Conservation (phyloP, 1,140 invertebrate genomes). For the Sycobia sp. region DNA sequence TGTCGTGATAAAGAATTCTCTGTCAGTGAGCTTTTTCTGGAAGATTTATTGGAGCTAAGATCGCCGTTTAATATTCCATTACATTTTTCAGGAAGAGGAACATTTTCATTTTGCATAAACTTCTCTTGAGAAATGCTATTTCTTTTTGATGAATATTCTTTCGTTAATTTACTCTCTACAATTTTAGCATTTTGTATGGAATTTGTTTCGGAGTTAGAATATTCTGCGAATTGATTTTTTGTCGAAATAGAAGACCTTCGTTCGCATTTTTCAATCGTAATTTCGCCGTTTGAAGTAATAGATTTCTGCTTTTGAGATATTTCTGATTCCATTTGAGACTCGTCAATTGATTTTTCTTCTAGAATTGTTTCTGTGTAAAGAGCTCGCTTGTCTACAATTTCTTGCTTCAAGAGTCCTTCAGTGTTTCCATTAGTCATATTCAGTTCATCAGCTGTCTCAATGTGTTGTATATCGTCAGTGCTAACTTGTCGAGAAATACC, state of each 20-base stretch:
- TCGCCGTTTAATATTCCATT: slow-evolving; percentile 34
- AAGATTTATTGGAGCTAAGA: slow-evolving; percentile 34
- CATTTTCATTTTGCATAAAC: background rate
- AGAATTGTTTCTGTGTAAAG: slow-evolving; percentile 52
- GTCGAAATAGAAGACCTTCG: background rate
- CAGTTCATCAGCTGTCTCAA: slow-evolving; percentile 43
- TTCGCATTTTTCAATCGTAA: slow-evolving; percentile 3
- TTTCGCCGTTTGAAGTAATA: background rate
- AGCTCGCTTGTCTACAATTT: slow-evolving; percentile 15
- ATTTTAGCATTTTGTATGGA: background rate
- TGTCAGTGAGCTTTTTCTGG: slow-evolving; percentile 38
- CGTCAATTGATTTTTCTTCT: slow-evolving; percentile 66
- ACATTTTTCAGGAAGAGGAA: slow-evolving; percentile 43
- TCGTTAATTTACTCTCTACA: slow-evolving; percentile 1
- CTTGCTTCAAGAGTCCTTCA: slow-evolving; percentile 41
- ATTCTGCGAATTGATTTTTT: background rate
- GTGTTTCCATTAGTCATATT: slow-evolving; percentile 32
- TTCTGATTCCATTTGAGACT: slow-evolving; percentile 42
- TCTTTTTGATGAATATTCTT: slow-evolving; percentile 13
- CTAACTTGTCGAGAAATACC: slow-evolving; percentile 67
- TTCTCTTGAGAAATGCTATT: background rate
- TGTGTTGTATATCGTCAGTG: slow-evolving; percentile 59
- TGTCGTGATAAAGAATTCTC: slow-evolving; percentile 36
- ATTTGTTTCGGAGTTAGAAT: background rate
- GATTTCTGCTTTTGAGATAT: background rate